Conservation (phyloP, 37 sponge, comb jelly and placozoan genomes). For the Beroe forskalii region DNA sequence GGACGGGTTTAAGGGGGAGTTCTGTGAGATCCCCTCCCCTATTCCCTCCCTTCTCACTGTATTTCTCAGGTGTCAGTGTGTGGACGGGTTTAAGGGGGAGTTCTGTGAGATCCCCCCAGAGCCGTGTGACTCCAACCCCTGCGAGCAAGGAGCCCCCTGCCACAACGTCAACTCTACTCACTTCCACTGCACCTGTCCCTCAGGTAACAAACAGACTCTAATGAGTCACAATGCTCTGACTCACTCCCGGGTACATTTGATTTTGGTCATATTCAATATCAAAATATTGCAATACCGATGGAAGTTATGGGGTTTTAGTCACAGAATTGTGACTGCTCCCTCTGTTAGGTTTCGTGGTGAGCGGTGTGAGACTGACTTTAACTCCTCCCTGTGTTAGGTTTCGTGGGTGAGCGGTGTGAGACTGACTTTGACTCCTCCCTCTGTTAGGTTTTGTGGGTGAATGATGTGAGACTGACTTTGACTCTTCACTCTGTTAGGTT, state of each 20-base stretch:
- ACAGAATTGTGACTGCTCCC: too few relatives aligned
- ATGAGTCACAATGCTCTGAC: too few relatives aligned
- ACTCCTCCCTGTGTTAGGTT: too few relatives aligned
- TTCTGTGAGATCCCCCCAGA: constrained; percentile 5
- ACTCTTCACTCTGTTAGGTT: too few relatives aligned
- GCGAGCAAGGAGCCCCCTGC: constrained; percentile 25
- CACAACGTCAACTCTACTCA: not conserved
- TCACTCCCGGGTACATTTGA: too few relatives aligned
- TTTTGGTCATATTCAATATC: too few relatives aligned
- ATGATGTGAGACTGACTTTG: constrained; percentile 3
- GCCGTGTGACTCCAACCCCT: constrained; percentile 25
- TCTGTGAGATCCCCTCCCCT: constrained; percentile 24
- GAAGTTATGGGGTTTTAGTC: too few relatives aligned
- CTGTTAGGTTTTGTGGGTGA: constrained; percentile 47
- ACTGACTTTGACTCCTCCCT: too few relatives aligned
- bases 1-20: constrained; percentile 16
- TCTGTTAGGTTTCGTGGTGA: too few relatives aligned
- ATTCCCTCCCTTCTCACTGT: not conserved
- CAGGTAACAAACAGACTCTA: constrained; percentile 53
- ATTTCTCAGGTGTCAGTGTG: constrained; percentile 41
- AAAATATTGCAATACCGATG: too few relatives aligned
- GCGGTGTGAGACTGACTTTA: too few relatives aligned
- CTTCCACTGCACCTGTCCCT: constrained; percentile 33
- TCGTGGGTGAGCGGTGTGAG: too few relatives aligned
- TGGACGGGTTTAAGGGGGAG: constrained; percentile 8